These are phyloP conservation scores for Sepiola atlantica DNA, from an alignment of 2,888 invertebrate genomes.

Conservation along the genomic window DNA sequence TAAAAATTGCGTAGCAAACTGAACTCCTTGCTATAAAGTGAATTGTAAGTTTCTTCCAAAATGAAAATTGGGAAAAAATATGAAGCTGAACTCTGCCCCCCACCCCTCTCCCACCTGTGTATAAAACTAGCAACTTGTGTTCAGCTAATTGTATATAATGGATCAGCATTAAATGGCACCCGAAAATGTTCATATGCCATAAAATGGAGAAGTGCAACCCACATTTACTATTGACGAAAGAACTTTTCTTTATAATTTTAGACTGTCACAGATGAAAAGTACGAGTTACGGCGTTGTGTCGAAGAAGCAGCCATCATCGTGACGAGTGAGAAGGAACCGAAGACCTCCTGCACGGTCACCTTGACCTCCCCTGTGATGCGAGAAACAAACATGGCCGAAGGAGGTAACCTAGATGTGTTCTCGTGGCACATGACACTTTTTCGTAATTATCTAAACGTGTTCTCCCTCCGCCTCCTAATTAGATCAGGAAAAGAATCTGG, in stretches of 20 bases:
- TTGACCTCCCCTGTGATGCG: constrained; percentile 95
- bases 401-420: constrained; percentile 58
- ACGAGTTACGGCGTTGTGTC: constrained; percentile 87
- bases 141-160: too few species aligned
- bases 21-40: too few species aligned
- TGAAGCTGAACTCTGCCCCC: too few species aligned
- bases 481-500: neutral
- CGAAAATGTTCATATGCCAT: too few species aligned
- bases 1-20: too few species aligned
- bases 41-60: too few species aligned
- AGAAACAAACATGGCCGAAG: constrained; percentile 77
- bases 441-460: neutral
- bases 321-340: constrained; percentile 81
- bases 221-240: too few species aligned
- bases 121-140: too few species aligned
- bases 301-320: constrained; percentile 89
- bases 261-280: constrained; percentile 83
- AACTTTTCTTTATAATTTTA: constrained; percentile 56
- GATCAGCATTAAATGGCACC: too few species aligned
- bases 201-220: too few species aligned
- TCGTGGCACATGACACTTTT: neutral
- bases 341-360: constrained; percentile 84
- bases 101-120: too few species aligned
- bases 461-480: neutral
- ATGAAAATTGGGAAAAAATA: too few species aligned